Evolutionary conservation across 2,113 vertebrate genomes (phyloP), one percentile per base, ranked within the genome.

Genomic region (Hyperoodon ampullatus): DNA sequence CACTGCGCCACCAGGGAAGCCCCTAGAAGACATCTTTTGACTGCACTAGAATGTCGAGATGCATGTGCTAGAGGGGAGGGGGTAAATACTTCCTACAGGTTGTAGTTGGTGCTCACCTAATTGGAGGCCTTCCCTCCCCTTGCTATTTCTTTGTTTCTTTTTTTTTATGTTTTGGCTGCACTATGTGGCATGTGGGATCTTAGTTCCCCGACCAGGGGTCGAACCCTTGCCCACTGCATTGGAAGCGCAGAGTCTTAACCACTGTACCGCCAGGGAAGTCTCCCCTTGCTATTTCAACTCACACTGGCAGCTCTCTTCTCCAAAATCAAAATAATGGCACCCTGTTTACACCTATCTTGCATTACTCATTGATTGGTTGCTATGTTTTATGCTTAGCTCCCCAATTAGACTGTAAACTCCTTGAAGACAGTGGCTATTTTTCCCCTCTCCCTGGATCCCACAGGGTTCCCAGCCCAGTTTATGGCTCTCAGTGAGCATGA

Each of bases 321-420:
- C 18, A 23, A 55, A 72, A 50, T 13, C 18, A 58, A 58, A 53
- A 35, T 11, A 44, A 26, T 11, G 55, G 28, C 3, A 5, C 3
- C 8, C 4, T 0, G 5, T 26, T 39, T 44, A 6, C 11, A 6
- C 21, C 19, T 30, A 1, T 72, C 16, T 42, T 35, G 2, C 26
- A 5, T 23, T 24, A 6, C n/a, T 68, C n/a, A 6, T 15, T 24
- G 71, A 24, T 18, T 42, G 18, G 50, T n/a, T 30, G 63, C 84
- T 81, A 11, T 94, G 30, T n/a, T 81, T 68, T 60, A 23, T 50
- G 33, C 30, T 70, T 74, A 14, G 2, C 44, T 77, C 19, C 13
- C 4, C 47, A 39, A 2, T 19, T 77, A 6, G 33, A 72, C 1
- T 63, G 18, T 35, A 55, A 96, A 70, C 74, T 71, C 39, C 47